Base-by-base conservation (phyloP, 2,888 invertebrate genomes). In the Tipula lateralis region DNA sequence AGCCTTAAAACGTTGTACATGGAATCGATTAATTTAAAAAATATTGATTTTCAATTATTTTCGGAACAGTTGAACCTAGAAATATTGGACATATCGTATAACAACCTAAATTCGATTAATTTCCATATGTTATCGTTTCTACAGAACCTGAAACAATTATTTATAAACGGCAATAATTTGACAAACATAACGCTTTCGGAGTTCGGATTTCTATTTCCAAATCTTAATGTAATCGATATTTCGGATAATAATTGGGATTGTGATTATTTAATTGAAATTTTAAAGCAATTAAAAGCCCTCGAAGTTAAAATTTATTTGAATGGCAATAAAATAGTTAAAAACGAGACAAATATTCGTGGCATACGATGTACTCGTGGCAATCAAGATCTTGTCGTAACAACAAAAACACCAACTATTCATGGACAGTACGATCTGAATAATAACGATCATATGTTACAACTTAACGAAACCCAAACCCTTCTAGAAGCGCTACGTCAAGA, bases 241-340 rank as follows among this genome's bases (percentile, higher is more conserved):
- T 29, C 82, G 29, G 32, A 82, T 82, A 82, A 82, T 30, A n/a
- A 82, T 82, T 82, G 82, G 82, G n/a, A 29, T 82, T 82, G 82
- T 82, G 32, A 82, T 16, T 7, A 82, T 82, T 82, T 82, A 30
- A 16, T n/a, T 2, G 13, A 13, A 24, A 82, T 30, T n/a, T 16
- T 82, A 30, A 82, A 82, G 9, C 30, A 82, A 13, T 6, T 82
- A 32, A 13, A 82, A n/a, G 1, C 0, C 6, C 16, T 30, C 6
- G 30, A 82, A 7, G 12, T 82, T 29, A n/a, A 82, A 30, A 12
- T 82, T 2, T 82, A 30, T 16, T 2, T 82, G 30, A 32, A 2
- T 9, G 30, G n/a, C 6, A 30, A 1, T 16, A 29, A 30, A 82
- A 1, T 82, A 5, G 82, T 30, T 13, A 82, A 82, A 30, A 30